Conservation (phyloP, 30 jellyfish, hydroid and myxozoan genomes). For the Hydractinia symbiolongicarpus region DNA sequence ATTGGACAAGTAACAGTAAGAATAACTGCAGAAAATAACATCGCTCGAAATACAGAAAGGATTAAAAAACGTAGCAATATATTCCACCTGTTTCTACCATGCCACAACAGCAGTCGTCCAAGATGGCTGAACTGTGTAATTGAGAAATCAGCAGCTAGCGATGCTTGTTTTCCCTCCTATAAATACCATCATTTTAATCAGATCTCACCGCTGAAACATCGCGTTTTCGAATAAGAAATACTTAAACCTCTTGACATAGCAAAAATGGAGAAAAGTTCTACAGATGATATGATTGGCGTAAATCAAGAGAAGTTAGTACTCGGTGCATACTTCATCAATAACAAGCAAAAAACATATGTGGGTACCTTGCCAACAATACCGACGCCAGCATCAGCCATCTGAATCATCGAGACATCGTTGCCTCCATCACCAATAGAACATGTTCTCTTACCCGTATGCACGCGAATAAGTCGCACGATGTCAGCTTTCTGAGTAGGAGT, state of each 20-base stretch:
- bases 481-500: slow-evolving; percentile 97
- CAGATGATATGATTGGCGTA: too few relatives aligned
- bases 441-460: slow-evolving; percentile 89
- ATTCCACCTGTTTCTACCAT: slow-evolving; percentile 84
- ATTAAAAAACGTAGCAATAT: too few relatives aligned
- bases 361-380: slow-evolving; percentile 95
- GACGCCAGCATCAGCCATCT: slow-evolving; percentile 99
- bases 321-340: too few relatives aligned
- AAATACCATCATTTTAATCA: neutral
- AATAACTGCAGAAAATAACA: too few relatives aligned
- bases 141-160: slow-evolving; percentile 94
- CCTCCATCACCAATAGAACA: slow-evolving; percentile 99
- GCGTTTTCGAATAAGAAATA: too few relatives aligned
- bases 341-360: too few relatives aligned
- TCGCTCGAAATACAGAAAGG: too few relatives aligned
- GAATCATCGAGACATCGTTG: slow-evolving; percentile 97
- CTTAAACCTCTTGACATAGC: too few relatives aligned
- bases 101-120: slow-evolving; percentile 87
- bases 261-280: too few relatives aligned
- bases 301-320: too few relatives aligned
- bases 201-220: too few relatives aligned
- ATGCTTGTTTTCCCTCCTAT: slow-evolving; percentile 96
- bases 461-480: slow-evolving; percentile 64
- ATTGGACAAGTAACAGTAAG: too few relatives aligned
- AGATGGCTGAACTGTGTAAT: slow-evolving; percentile 83